A percentile compares a stretch with the other conserved stretches of the same genome.
These are phyloP conservation scores for Epinotia bilunana DNA, from an alignment of 2,888 invertebrate genomes.

Conservation along the genomic window DNA sequence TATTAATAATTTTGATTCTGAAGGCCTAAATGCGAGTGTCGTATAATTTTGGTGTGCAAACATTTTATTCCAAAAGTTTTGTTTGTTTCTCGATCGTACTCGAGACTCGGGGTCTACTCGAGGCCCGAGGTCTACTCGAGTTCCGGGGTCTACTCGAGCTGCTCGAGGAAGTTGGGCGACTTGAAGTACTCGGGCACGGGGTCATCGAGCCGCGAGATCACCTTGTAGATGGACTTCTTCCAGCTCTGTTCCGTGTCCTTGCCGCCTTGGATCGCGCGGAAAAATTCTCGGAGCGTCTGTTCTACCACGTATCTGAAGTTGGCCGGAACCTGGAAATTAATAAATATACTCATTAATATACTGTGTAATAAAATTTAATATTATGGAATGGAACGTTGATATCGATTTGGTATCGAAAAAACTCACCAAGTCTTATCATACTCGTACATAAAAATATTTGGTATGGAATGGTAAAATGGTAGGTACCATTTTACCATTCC, in stretches of 20 bases:
- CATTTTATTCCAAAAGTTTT: slow-evolving; percentile 72
- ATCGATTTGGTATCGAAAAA: too few species aligned
- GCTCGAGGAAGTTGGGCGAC: slow-evolving; percentile 99
- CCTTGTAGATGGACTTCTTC: slow-evolving; percentile 99
- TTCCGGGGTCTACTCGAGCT: slow-evolving; percentile 91
- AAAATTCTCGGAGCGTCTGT: slow-evolving; percentile 99
- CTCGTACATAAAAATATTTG: too few species aligned
- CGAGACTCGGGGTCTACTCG: slow-evolving; percentile 90
- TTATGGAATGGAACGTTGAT: too few species aligned
- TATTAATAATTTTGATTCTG: slow-evolving; percentile 86
- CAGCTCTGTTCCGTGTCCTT: slow-evolving; percentile 99
- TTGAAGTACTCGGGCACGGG: slow-evolving; percentile 99
- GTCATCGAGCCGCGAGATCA: slow-evolving; percentile 99
- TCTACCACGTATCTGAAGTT: slow-evolving; percentile 99
- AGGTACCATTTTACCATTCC: too few species aligned
- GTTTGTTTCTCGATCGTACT: slow-evolving; percentile 82
- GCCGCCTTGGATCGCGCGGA: slow-evolving; percentile 98
- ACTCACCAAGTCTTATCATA: too few species aligned
- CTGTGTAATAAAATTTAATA: not conserved
- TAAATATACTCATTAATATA: not conserved
- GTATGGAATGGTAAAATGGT: too few species aligned
- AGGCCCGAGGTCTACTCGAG: slow-evolving; percentile 48
- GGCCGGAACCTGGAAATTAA: slow-evolving; percentile 93
- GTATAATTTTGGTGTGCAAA: slow-evolving; percentile 86
- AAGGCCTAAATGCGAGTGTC: slow-evolving; percentile 88